Evolutionary conservation across 2,113 vertebrate genomes (phyloP), one percentile per base, ranked within the genome.

Genomic region (Gila orcuttii): DNA sequence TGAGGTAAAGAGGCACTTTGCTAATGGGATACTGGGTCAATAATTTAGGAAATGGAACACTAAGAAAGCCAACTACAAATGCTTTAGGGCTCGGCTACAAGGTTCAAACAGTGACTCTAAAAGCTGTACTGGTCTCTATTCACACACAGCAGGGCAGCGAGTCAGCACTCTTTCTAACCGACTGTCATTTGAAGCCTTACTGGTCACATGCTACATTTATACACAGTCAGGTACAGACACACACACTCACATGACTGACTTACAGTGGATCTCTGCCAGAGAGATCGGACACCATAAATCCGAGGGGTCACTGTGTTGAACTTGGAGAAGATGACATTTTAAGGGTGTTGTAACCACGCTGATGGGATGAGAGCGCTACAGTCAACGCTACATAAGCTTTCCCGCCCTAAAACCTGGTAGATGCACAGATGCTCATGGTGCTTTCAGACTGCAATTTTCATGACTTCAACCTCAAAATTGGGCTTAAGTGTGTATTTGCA

Each of bases 131-230:
- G 45, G 47, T 52, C 80, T 87, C 39, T 60, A 84, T 88, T 88
- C 89, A 90, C 87, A 47, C 60, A 71, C 64, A 87, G 31, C 42
- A 77, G 36, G 52, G 31, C 6, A 66, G 85, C 7, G 57, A 21
- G 75, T 88, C 87, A 86, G 85, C 88, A 84, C 73, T 88, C 89
- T 86, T 85, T 89, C 82, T 82, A 17, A 88, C 80, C 68, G 10
- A 88, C 82, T 71, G 88, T 90, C 91, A 93, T 87, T 88, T 81
- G 87, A 93, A 91, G 87, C 91, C 76, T 55, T 85, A 83, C 52
- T 45, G 55, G 88, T 91, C 91, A 91, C 87, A 88, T 90, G 90
- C 47, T 62, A 57, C 33, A 79, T 62, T 81, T 64, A 66, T 55
- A 47, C 71, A 55, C 59, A n/a, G n/a, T n/a, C n/a, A 39, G 68